Conservation (phyloP, 2,888 invertebrate genomes). For the Cremastinae sp. region DNA sequence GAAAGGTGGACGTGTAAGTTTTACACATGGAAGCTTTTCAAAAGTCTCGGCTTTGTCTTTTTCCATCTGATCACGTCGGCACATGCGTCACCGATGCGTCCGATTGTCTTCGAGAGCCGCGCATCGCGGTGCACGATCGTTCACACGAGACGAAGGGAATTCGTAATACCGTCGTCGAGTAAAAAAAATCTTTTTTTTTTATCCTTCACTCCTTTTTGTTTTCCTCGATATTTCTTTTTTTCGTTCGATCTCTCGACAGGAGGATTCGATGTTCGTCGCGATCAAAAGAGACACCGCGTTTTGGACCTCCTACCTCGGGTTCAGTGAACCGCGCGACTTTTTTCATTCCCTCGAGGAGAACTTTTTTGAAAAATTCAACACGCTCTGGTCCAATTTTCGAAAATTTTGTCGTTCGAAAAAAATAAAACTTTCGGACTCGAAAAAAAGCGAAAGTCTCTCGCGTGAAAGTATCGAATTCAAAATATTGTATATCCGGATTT, state of each 20-base stretch:
- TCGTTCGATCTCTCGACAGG: background rate
- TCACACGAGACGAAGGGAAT: slow-evolving; percentile 26
- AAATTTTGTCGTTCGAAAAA: no score
- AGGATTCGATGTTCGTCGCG: background rate
- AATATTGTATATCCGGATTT: background rate
- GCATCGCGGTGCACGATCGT: slow-evolving; percentile 39
- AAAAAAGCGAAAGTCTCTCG: no score
- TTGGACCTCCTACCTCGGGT: slow-evolving; percentile 35
- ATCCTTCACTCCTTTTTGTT: slow-evolving; percentile 21
- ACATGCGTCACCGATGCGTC: slow-evolving; percentile 26
- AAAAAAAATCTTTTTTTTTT: no score
- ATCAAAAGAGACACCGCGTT: slow-evolving; percentile 45
- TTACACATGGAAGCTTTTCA: slow-evolving; percentile 29
- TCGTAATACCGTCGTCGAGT: slow-evolving; percentile 16
- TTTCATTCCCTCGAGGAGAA: background rate
- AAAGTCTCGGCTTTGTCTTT: slow-evolving; percentile 20
- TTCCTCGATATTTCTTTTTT: background rate
- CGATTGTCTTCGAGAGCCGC: slow-evolving; percentile 27
- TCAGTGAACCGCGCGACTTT: slow-evolving; percentile 25
- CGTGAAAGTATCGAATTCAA: background rate
- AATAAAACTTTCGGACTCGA: no score
- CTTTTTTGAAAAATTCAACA: background rate
- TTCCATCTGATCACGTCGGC: slow-evolving; percentile 49
- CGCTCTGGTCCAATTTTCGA: no score
- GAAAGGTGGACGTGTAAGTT: slow-evolving; percentile 35